Evolutionary conservation across 1,140 invertebrate genomes (phyloP).

Genomic region (Nephotettix cincticeps): DNA sequence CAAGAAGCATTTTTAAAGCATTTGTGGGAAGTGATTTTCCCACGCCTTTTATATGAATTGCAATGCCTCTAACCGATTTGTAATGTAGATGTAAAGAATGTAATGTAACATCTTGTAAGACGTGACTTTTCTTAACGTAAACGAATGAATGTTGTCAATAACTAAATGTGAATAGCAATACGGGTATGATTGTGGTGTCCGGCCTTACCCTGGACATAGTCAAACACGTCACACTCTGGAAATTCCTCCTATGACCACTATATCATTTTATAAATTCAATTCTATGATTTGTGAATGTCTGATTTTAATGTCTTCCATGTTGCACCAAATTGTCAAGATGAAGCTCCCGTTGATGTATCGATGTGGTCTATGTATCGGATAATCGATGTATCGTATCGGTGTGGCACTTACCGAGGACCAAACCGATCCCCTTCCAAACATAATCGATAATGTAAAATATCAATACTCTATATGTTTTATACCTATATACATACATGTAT

Average conservation of each 20-base stretch:
- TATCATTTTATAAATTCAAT: neutral
- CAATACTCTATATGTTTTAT: neutral
- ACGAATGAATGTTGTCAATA: conserved; percentile 17
- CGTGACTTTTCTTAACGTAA: conserved; percentile 15
- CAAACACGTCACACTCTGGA: neutral
- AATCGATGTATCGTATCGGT: conserved; percentile 36
- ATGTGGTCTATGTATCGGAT: conserved; percentile 16
- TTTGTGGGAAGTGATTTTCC: neutral
- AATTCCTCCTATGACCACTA: neutral
- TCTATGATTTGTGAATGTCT: conserved; percentile 33
- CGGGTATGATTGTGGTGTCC: neutral
- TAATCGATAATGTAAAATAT: conserved; percentile 6
- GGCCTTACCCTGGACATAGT: conserved; percentile 4
- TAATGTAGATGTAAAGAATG: conserved; percentile 1
- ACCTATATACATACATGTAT: conserved; percentile 19
- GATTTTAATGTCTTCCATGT: conserved; percentile 41
- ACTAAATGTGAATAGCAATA: conserved; percentile 18
- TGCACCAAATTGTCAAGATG: conserved; percentile 35
- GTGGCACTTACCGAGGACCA: conserved; percentile 37
- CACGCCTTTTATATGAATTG: neutral
- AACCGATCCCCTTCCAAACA: conserved; percentile 26
- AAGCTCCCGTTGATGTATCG: neutral
- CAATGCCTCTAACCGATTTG: conserved; percentile 14
- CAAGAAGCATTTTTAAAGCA: conserved; percentile 6
- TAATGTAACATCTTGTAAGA: neutral